phyloP scores from a whole-genome alignment of 2,113 vertebrate genomes.

The Nannospalax galili region DNA sequence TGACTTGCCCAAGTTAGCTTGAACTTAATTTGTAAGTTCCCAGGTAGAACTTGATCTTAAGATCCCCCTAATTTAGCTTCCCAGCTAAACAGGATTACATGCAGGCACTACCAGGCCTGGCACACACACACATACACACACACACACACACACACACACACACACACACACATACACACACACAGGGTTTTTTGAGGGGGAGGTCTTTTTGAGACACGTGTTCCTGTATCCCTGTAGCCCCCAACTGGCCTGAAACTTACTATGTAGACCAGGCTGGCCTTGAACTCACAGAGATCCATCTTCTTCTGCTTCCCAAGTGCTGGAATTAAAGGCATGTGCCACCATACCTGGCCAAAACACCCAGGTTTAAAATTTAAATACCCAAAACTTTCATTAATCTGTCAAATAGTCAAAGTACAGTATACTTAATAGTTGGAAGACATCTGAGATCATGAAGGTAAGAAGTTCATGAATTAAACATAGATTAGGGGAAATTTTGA shows the following conservation, averaged over 20 bases:
- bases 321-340: no score
- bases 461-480: slow-evolving; percentile 43
- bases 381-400: slow-evolving; percentile 48
- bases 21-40: background rate
- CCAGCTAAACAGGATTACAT: background rate
- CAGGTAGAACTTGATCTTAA: background rate
- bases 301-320: no score
- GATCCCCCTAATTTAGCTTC: background rate
- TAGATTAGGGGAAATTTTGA: background rate
- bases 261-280: no score
- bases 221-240: no score
- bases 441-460: background rate
- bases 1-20: background rate
- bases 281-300: no score
- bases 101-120: background rate
- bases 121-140: background rate
- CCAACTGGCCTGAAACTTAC: no score
- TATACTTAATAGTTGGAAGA: slow-evolving; percentile 42
- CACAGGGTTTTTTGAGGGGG: no score
- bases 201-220: no score
- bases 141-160: background rate
- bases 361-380: background rate
- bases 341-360: no score
- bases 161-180: background rate
- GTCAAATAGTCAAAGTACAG: slow-evolving; percentile 46